phyloP scores from a whole-genome alignment of 1,140 invertebrate genomes.

The silkworm (Bombyx mori) region DNA sequence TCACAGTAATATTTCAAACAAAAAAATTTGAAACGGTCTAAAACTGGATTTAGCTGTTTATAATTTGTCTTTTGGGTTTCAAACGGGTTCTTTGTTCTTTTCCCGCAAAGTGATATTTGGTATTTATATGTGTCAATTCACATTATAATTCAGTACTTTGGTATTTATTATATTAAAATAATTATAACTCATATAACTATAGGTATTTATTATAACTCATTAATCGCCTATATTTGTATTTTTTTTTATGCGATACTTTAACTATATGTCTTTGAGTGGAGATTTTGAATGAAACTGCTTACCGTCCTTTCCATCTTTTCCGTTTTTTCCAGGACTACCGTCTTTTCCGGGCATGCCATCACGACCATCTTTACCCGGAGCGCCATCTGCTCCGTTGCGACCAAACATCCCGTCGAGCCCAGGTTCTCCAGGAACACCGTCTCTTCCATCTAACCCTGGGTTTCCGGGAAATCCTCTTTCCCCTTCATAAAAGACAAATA shows the following conservation, averaged over 20 bases:
- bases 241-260: neutral
- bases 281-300: constrained; percentile 21
- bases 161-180: neutral
- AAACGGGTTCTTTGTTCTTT: too few species aligned
- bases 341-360: constrained; percentile 80
- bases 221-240: neutral
- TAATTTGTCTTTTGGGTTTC: too few species aligned
- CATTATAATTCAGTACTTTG: neutral
- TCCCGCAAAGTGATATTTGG: too few species aligned
- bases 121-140: too few species aligned
- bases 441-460: constrained; percentile 85
- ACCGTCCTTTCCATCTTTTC: constrained; percentile 76
- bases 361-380: constrained; percentile 79
- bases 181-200: neutral
- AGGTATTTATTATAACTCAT: neutral
- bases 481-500: constrained; percentile 30
- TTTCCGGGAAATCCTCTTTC: constrained; percentile 77
- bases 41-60: too few species aligned
- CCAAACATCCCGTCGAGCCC: constrained; percentile 88
- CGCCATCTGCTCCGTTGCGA: constrained; percentile 82
- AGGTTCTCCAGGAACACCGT: constrained; percentile 88
- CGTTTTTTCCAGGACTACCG: constrained; percentile 73
- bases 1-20: too few species aligned
- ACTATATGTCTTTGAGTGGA: neutral
- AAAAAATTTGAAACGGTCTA: too few species aligned